Evolutionary conservation across 2,888 invertebrate species (phyloP).

Genomic region (Hypselothyrea guttata): DNA sequence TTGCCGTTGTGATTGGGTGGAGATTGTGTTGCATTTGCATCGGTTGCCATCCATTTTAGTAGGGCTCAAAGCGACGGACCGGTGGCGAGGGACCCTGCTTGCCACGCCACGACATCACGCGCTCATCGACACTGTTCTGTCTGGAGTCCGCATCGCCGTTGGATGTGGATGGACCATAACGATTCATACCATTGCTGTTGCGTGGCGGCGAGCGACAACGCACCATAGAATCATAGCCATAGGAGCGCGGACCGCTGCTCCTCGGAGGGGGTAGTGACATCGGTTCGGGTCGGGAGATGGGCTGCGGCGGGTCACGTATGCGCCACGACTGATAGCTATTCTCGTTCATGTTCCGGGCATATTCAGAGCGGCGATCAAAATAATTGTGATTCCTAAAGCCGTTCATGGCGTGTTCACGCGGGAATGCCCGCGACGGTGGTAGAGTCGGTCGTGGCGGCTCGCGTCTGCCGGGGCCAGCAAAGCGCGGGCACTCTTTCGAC

Average conservation of each 20-base stretch:
- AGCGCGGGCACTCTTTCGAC: constrained; percentile 96
- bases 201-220: constrained; percentile 89
- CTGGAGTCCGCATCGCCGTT: constrained; percentile 94
- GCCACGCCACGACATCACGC: constrained; percentile 83
- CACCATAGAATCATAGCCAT: constrained; percentile 89
- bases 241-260: constrained; percentile 83
- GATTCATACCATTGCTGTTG: constrained; percentile 81
- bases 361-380: constrained; percentile 91
- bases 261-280: constrained; percentile 90
- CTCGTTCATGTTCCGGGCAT: constrained; percentile 90
- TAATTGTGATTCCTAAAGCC: constrained; percentile 90
- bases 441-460: constrained; percentile 86
- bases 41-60: constrained; percentile 83
- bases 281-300: constrained; percentile 88
- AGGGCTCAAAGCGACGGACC: constrained; percentile 93
- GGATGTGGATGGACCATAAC: constrained; percentile 78
- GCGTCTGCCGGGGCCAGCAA: constrained; percentile 77
- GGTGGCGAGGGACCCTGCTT: constrained; percentile 92
- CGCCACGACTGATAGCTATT: constrained; percentile 87
- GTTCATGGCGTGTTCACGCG: constrained; percentile 95
- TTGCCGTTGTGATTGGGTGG: constrained; percentile 35
- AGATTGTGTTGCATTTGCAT: constrained; percentile 34
- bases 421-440: constrained; percentile 93
- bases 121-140: constrained; percentile 93
- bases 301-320: constrained; percentile 86